Percentiles rank a stretch among this genome's conserved stretches.
Evolutionary conservation across 2,113 vertebrate genomes (phyloP).

Genomic region (Zingel zingel): DNA sequence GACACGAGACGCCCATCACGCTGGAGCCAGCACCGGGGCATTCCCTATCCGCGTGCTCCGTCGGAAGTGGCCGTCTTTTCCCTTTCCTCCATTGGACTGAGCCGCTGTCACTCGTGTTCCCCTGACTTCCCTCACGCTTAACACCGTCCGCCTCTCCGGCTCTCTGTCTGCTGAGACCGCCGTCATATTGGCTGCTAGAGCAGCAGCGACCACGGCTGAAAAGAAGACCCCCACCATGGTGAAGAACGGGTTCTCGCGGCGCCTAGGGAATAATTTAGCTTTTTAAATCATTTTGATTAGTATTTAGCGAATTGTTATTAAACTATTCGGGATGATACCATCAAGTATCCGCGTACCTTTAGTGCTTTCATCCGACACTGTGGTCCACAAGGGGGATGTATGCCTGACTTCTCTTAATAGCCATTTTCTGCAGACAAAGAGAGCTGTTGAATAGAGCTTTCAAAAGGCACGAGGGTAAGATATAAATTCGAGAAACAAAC

Average conservation of each 20-base stretch:
- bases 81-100: constrained; percentile 69
- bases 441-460: constrained; percentile 78
- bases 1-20: constrained; percentile 64
- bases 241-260: constrained; percentile 53
- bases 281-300: constrained; percentile 13
- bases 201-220: constrained; percentile 70
- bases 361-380: constrained; percentile 70
- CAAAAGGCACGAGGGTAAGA: constrained; percentile 77
- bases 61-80: constrained; percentile 66
- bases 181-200: constrained; percentile 83
- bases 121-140: constrained; percentile 57
- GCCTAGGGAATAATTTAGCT: constrained; percentile 21
- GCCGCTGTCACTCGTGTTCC: constrained; percentile 66
- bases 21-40: constrained; percentile 40
- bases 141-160: constrained; percentile 71
- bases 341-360: constrained; percentile 48
- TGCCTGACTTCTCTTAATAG: constrained; percentile 82
- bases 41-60: constrained; percentile 65
- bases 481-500: constrained; percentile 15
- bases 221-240: constrained; percentile 67
- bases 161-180: constrained; percentile 65
- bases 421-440: constrained; percentile 88
- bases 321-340: constrained; percentile 75
- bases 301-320: constrained; percentile 11
- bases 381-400: constrained; percentile 78